Percentiles rank a stretch among this genome's conserved stretches.
These are phyloP conservation scores for Siniperca undulata DNA, from an alignment of 2,797 vertebrate genomes.

Conservation along the genomic window DNA sequence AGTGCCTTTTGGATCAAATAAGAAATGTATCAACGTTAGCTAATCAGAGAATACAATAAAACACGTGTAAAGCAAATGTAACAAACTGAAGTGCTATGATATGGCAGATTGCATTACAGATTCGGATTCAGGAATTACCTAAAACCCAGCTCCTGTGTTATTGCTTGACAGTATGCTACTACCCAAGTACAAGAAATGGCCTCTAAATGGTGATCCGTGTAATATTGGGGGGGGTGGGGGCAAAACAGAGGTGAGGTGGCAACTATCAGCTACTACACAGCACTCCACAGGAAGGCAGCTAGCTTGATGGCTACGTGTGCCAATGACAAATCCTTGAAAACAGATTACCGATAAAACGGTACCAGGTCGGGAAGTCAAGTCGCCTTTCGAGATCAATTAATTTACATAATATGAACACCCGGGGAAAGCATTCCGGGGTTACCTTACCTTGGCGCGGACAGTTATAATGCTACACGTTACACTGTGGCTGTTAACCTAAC, in stretches of 20 bases:
- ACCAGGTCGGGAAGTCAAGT: constrained; percentile 53
- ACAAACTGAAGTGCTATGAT: background rate
- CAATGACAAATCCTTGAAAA: constrained; percentile 67
- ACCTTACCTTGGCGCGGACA: background rate
- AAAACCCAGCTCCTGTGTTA: background rate
- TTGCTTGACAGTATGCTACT: background rate
- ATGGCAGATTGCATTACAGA: background rate
- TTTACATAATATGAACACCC: constrained; percentile 34
- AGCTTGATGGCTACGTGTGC: constrained; percentile 49
- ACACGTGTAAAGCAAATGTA: background rate
- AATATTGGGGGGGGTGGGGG: background rate
- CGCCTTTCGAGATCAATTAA: constrained; percentile 35
- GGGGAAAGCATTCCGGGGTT: background rate
- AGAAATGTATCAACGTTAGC: constrained; percentile 12
- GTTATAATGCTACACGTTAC: constrained; percentile 23
- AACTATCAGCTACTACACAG: constrained; percentile 41
- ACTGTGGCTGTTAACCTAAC: constrained; percentile 32
- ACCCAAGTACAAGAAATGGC: background rate
- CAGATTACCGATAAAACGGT: constrained; percentile 61
- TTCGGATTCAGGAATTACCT: background rate
- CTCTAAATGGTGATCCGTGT: background rate
- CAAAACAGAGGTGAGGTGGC: constrained; percentile 63
- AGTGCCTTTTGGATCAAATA: constrained; percentile 35
- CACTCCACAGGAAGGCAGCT: constrained; percentile 40
- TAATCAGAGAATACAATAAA: constrained; percentile 26